Evolutionary conservation across 2,888 invertebrate species (phyloP).

Genomic region (Acheta domesticus): DNA sequence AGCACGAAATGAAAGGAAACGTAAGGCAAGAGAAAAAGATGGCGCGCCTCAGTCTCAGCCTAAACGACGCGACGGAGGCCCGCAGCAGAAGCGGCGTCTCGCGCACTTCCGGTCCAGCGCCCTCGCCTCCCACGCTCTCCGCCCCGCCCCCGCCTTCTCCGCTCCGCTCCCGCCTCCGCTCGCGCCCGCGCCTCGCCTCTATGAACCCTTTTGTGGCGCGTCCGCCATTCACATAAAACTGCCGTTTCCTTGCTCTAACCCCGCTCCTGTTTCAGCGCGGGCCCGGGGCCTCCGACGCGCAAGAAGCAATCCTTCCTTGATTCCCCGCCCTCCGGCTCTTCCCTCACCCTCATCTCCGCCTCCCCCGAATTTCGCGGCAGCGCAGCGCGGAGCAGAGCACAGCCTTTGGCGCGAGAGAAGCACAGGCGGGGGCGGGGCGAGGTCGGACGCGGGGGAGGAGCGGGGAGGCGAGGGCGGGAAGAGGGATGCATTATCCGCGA

Average conservation of each 20-base stretch:
- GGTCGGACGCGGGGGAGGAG: too few relatives aligned
- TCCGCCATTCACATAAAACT: not conserved
- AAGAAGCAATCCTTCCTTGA: too few relatives aligned
- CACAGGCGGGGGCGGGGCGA: too few relatives aligned
- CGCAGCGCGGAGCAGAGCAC: not conserved
- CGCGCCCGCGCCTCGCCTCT: not conserved
- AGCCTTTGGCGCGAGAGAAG: too few relatives aligned
- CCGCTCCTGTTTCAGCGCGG: too few relatives aligned
- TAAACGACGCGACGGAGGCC: not conserved
- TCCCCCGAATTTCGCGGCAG: slow-evolving; percentile 3
- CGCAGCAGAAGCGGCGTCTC: not conserved
- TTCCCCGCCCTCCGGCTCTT: too few relatives aligned
- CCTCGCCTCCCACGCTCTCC: not conserved
- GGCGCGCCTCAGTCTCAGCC: too few relatives aligned
- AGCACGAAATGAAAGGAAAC: too few relatives aligned
- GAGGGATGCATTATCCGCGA: slow-evolving; percentile 19
- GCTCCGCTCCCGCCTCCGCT: not conserved
- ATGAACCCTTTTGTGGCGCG: not conserved
- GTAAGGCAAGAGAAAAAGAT: too few relatives aligned
- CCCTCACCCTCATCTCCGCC: too few relatives aligned
- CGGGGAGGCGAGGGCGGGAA: not conserved
- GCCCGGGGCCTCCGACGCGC: too few relatives aligned
- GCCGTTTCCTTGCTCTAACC: not conserved
- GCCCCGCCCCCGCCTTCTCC: not conserved
- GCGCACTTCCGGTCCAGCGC: not conserved